phyloP scores from a whole-genome alignment of 2,113 vertebrate genomes.

The Loxodonta africana region DNA sequence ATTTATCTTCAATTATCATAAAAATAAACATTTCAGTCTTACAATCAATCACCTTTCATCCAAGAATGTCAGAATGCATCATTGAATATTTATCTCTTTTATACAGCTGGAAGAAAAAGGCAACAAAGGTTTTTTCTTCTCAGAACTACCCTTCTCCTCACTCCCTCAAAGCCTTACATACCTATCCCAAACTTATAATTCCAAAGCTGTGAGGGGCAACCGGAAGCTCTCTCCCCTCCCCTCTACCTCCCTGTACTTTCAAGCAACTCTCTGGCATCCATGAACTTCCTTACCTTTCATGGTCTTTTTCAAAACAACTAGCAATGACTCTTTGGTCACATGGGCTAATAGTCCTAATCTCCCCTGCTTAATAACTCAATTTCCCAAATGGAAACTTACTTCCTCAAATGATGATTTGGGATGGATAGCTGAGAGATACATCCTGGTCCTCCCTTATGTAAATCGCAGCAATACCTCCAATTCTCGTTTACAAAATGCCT shows the following conservation, averaged over 20 bases:
- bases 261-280: background rate
- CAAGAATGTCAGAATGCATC: conserved; percentile 9
- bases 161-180: background rate
- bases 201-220: background rate
- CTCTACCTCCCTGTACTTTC: background rate
- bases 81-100: background rate
- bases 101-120: background rate
- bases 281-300: background rate
- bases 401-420: background rate
- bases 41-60: conserved; percentile 15
- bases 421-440: background rate
- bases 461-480: background rate
- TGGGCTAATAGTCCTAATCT: background rate
- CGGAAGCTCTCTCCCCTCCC: background rate
- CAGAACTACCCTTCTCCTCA: background rate
- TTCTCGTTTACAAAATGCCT: background rate
- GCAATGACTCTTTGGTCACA: background rate
- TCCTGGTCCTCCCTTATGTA: background rate
- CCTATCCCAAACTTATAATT: background rate
- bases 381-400: conserved; percentile 51
- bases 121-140: conserved; percentile 6
- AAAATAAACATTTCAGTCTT: conserved; percentile 59
- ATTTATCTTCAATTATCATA: conserved; percentile 57
- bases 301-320: background rate
- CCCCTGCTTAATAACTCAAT: background rate